phyloP scores from a whole-genome alignment of 2,797 vertebrate genomes.

The Rhinatrema bivittatum region DNA sequence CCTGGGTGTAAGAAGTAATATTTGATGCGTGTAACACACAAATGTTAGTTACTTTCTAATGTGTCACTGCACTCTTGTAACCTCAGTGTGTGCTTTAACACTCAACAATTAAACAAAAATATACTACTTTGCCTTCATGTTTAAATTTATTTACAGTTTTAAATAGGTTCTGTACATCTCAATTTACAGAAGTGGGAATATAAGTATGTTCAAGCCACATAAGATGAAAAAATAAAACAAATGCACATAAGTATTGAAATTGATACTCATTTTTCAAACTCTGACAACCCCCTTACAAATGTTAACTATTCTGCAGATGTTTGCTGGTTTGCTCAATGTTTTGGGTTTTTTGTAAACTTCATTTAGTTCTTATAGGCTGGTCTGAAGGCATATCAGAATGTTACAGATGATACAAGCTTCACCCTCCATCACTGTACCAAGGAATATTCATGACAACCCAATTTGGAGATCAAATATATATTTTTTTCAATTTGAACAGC shows the following conservation, averaged over 20 bases:
- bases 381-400: conserved; percentile 17
- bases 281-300: too few species aligned
- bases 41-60: too few species aligned
- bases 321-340: conserved; percentile 25
- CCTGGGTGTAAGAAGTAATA: too few species aligned
- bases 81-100: too few species aligned
- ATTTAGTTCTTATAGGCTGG: conserved; percentile 23
- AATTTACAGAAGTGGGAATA: conserved; percentile 35
- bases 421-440: too few species aligned
- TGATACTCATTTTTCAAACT: conserved; percentile 38
- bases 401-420: conserved; percentile 15
- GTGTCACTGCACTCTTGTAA: too few species aligned
- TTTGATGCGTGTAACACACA: too few species aligned
- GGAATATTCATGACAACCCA: too few species aligned
- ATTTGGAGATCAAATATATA: too few species aligned
- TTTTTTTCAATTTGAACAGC: too few species aligned
- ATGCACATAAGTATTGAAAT: conserved; percentile 36
- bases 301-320: conserved; percentile 20
- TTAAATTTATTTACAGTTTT: conserved; percentile 49
- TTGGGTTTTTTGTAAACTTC: conserved; percentile 24
- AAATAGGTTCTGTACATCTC: conserved; percentile 36
- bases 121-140: conserved; percentile 9
- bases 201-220: conserved; percentile 16
- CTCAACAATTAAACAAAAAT: too few species aligned
- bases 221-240: conserved; percentile 26